Percentiles rank a stretch among this genome's conserved stretches.
phyloP scores from a whole-genome alignment of 2,888 invertebrate species.

The Hydrotaea diabolus region DNA sequence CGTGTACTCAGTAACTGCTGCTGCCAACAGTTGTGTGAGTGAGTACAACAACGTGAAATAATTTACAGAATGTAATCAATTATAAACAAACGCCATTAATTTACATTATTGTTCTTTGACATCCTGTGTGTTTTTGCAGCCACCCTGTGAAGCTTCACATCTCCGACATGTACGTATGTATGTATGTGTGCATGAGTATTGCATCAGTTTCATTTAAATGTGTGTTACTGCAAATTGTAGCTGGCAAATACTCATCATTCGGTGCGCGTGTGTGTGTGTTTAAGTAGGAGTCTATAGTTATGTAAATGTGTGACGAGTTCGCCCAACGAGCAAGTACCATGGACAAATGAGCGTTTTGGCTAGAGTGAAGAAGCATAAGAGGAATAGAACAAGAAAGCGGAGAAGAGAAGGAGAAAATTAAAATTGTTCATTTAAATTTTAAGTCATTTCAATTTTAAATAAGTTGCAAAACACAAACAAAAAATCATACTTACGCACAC shows the following conservation, averaged over 20 bases:
- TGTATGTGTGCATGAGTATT: not conserved
- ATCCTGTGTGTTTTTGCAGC: not conserved
- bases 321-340: not conserved
- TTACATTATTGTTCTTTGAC: conserved; percentile 38
- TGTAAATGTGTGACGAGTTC: conserved; percentile 24
- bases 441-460: conserved; percentile 40
- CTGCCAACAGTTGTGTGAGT: not conserved
- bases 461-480: conserved; percentile 18
- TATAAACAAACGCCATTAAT: conserved; percentile 48
- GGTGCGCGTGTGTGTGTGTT: not conserved
- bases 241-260: too few species aligned
- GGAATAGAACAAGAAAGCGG: not conserved
- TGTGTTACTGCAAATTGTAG: too few species aligned
- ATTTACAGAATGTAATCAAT: conserved; percentile 35
- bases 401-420: not conserved
- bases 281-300: not conserved
- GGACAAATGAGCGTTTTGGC: not conserved
- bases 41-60: conserved; percentile 15
- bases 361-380: not conserved
- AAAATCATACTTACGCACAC: not conserved
- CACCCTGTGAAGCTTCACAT: too few species aligned
- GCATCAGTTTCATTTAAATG: not conserved
- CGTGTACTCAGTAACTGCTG: not conserved
- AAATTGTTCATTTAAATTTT: conserved; percentile 34
- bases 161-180: too few species aligned